Conservation (phyloP, 2,888 invertebrate genomes). For the Nemotelus pantherinus region DNA sequence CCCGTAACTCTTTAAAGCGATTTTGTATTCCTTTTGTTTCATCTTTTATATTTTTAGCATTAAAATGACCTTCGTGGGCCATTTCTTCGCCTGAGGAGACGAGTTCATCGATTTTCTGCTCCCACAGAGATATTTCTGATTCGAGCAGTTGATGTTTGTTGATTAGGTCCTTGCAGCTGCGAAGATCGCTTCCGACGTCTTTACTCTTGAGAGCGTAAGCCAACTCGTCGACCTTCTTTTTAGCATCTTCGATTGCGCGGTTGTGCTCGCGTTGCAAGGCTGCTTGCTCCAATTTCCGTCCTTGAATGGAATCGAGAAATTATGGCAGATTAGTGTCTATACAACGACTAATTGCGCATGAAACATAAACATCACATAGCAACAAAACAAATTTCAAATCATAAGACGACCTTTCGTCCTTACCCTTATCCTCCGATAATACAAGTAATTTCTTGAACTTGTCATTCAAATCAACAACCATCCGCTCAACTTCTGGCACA, state of each 20-base stretch:
- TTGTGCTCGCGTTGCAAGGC: constrained; percentile 81
- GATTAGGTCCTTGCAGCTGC: constrained; percentile 89
- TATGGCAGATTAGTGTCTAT: neutral
- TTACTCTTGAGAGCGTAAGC: constrained; percentile 80
- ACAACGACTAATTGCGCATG: too few relatives aligned
- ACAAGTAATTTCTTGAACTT: constrained; percentile 81
- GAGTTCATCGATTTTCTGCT: constrained; percentile 81
- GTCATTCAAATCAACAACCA: constrained; percentile 75
- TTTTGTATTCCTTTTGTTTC: constrained; percentile 80
- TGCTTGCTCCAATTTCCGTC: constrained; percentile 87
- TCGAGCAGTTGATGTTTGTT: constrained; percentile 91
- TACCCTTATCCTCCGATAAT: constrained; percentile 70
- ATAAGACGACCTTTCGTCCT: neutral
- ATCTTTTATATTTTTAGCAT: constrained; percentile 84
- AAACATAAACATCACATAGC: too few relatives aligned
- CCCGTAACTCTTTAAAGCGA: constrained; percentile 75
- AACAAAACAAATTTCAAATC: too few relatives aligned
- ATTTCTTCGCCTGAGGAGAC: constrained; percentile 86
- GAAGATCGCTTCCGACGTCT: constrained; percentile 87
- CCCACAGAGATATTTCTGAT: constrained; percentile 85
- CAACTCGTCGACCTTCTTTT: constrained; percentile 85
- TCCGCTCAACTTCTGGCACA: constrained; percentile 75
- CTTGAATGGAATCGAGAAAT: constrained; percentile 46
- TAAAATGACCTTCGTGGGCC: constrained; percentile 94
- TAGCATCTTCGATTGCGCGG: constrained; percentile 88